These are phyloP conservation scores for Junco hyemalis DNA, from an alignment of 2,113 vertebrate species.

Conservation along the genomic window DNA sequence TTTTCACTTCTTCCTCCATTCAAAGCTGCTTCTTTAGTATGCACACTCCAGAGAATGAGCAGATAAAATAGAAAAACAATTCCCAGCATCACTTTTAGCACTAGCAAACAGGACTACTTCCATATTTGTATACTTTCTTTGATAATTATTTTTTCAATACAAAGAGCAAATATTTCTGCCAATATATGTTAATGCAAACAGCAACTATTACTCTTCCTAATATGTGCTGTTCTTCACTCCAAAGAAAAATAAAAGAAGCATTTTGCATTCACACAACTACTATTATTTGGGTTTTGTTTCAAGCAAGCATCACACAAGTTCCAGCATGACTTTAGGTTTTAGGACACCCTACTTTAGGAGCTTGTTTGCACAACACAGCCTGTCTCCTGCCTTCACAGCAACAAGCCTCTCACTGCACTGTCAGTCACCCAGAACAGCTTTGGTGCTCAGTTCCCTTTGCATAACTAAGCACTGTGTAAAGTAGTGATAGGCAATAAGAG, in stretches of 20 bases:
- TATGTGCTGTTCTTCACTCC: accelerated
- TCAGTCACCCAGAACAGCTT: neutral
- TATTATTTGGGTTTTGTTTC: neutral
- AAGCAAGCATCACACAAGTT: neutral
- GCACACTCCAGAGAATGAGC: neutral
- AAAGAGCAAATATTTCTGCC: neutral
- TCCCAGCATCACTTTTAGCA: neutral
- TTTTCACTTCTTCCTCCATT: neutral
- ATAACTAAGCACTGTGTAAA: neutral
- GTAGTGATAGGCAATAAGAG: accelerated
- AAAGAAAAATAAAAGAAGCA: neutral
- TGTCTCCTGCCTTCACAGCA: neutral
- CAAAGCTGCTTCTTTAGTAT: neutral
- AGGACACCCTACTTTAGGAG: neutral
- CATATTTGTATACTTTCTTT: neutral
- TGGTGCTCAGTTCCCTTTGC: neutral
- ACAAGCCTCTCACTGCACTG: neutral
- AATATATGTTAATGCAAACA: neutral
- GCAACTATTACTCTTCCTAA: neutral
- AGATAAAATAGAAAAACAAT: neutral
- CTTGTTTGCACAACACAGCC: neutral
- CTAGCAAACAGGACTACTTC: neutral
- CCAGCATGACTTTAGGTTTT: neutral
- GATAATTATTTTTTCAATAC: neutral
- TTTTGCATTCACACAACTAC: neutral